Base-by-base conservation (phyloP, 1,140 invertebrate genomes). In the Cyrtorhinus lividipennis region DNA sequence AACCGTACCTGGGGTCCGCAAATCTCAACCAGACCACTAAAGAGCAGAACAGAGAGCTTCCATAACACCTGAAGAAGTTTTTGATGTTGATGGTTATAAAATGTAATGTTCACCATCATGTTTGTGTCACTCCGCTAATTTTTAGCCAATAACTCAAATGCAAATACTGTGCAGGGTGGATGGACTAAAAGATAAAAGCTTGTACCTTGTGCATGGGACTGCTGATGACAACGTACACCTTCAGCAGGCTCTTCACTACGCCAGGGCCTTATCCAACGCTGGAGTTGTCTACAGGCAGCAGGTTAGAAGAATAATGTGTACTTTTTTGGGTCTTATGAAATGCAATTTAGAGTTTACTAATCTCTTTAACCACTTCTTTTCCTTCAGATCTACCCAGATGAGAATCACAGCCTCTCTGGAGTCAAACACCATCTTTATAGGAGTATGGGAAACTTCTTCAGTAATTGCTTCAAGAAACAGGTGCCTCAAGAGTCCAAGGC, bases 401-500 rank as follows among this genome's bases (percentile, higher is more conserved):
- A 94, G 69, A 86, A 84, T 56, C 92, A 96, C 72, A 83, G 77
- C 66, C 73, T 96, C 26, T 78, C 79, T 8, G 87, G 88, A 8
- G 90, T 93, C 0, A 83, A 83, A 68, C 76, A 80, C 12, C 93
- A 96, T 74, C 74, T 95, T 0, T 94, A 93, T 74, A 78, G 84
- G 61, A 91, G 88, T 1, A 88, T 95, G 86, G 88, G 86, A n/a
- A 82, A 86, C 62, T 96, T 95, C 76, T 79, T 95, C 30, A 86
- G 90, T 60, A 88, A 92, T 71, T 94, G 90, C 72, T 93, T 92
- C 73, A 74, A 81, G 24, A 90, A 90, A 70, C 78, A 83, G 74
- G 81, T 85, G 27, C 83, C 83, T n/a, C 82, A 83, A 0, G 83
- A 87, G 72, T 77, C 81, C 30, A 86, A 85, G 73, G 82, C 83